These are phyloP conservation scores for Catharus minimus DNA, from an alignment of 2,113 vertebrate species.

Conservation along the genomic window DNA sequence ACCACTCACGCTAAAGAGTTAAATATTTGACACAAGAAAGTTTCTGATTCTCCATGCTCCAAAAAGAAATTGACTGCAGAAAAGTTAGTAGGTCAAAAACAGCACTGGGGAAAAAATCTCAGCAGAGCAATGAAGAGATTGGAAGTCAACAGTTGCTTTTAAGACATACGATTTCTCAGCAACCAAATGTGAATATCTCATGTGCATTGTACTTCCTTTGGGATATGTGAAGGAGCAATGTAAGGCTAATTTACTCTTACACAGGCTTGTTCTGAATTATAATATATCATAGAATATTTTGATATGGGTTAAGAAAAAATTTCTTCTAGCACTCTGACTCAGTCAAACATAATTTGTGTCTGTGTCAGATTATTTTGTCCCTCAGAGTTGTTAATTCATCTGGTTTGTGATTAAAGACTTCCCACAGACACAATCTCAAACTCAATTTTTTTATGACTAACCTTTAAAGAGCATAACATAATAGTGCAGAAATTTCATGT, in stretches of 20 bases:
- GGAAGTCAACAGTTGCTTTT: not conserved
- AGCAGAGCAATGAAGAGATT: not conserved
- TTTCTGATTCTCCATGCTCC: not conserved
- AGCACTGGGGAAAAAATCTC: not conserved
- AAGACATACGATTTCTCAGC: not conserved
- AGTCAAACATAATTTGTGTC: not conserved
- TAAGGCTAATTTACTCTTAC: not conserved
- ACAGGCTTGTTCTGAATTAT: not conserved
- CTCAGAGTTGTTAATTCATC: not conserved
- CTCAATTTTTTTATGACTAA: not conserved
- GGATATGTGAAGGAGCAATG: not conserved
- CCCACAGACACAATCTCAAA: not conserved
- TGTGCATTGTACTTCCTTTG: not conserved
- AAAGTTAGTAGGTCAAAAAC: not conserved
- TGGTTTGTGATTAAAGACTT: not conserved
- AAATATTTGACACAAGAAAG: not conserved
- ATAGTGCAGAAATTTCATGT: not conserved
- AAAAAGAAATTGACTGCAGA: not conserved
- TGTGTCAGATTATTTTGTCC: not conserved
- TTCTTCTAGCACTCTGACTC: not conserved
- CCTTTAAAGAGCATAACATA: not conserved
- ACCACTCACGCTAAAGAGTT: not conserved
- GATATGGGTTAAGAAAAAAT: not conserved
- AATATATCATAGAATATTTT: not conserved
- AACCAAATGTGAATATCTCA: not conserved